Evolutionary conservation across 1,140 invertebrate genomes (phyloP), one percentile per base, ranked within the genome.

Genomic region (Zaprionus inermis): DNA sequence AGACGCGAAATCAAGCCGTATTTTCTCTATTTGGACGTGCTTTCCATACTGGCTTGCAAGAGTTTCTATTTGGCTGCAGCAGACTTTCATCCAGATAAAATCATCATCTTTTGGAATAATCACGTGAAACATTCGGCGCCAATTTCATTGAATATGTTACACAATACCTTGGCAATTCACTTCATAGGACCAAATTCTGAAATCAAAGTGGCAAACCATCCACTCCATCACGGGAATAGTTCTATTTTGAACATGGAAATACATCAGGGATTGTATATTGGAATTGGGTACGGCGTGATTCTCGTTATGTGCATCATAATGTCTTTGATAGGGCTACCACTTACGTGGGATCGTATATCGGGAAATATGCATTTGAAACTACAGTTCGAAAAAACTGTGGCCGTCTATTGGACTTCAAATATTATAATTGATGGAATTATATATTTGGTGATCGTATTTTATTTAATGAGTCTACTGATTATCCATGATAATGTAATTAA

Each of bases 81-180:
- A 1, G 55, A 60, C 2, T n/a, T 73, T 5, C 16, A 44, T 20
- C n/a, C 44, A 0, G 20, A 68, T 5, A 5, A 10, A 12, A 59
- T 55, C 2, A 7, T 46, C 2, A 28, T 34, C 6, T 61, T 24
- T 16, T 73, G 55, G 55, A 73, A 67, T 14, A 46, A 61, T 11
- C 18, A 38, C 1, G 11, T 61, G 11, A 0, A 18, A 5, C 71
- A 73, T 51, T 18, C 71, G 1, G 51, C 55, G 11, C 64, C 71
- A 9, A 59, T 68, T 14, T 32, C 64, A 0, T 22, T 73, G 2
- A 68, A 59, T 28, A 36, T 73, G 38, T 7, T 73, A 3, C 71
- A 73, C 12, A 68, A 73, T 44, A 57, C 71, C 2, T 10, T 73
- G 9, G 34, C 57, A 7, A 14, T 41, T 1, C 16, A 30, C 7